phyloP scores from a whole-genome alignment of 2,888 invertebrate species.

The Mechanitis messenoides region DNA sequence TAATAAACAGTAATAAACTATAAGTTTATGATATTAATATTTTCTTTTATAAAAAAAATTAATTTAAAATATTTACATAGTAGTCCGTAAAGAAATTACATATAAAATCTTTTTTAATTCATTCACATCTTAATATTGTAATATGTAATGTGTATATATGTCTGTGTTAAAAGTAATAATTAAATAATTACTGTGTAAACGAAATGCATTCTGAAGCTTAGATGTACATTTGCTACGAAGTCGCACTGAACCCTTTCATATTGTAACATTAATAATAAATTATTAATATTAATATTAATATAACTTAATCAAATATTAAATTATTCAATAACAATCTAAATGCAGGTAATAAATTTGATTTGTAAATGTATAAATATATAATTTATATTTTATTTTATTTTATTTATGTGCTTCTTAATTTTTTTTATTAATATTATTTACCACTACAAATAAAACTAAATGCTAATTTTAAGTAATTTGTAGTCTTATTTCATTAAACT shows the following conservation, averaged over 20 bases:
- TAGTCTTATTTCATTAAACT: conserved; percentile 1
- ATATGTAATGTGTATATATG: background rate
- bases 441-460: background rate
- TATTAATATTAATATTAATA: background rate
- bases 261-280: background rate
- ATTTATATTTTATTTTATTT: background rate
- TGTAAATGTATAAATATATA: too few relatives aligned
- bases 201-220: background rate
- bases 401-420: background rate
- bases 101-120: background rate
- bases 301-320: background rate
- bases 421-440: background rate
- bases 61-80: too few relatives aligned
- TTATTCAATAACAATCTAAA: background rate
- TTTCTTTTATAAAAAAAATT: too few relatives aligned
- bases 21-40: conserved; percentile 53
- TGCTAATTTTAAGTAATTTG: conserved; percentile 4
- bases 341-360: too few relatives aligned
- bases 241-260: conserved; percentile 3
- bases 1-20: conserved; percentile 45
- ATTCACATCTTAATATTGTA: background rate
- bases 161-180: background rate
- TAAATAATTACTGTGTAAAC: background rate
- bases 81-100: too few relatives aligned
- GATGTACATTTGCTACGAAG: background rate